Conservation (phyloP, 2,113 vertebrate genomes). For the Chloropsis hardwickii region DNA sequence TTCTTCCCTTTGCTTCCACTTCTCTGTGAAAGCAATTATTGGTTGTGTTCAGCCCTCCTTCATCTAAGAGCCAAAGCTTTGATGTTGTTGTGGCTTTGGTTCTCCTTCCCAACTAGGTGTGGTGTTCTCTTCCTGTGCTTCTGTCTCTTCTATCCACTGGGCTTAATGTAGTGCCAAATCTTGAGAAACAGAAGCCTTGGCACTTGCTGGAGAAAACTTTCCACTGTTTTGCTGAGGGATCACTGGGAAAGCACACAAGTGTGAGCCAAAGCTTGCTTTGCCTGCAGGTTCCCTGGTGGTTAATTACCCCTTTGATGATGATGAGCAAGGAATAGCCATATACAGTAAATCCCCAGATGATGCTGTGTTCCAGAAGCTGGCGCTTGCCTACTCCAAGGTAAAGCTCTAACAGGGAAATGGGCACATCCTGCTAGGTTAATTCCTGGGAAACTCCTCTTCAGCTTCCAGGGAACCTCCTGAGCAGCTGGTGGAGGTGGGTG, state of each 20-base stretch:
- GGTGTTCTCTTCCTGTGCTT: not conserved
- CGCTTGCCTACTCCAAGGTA: slow-evolving; percentile 92
- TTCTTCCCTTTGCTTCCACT: not conserved
- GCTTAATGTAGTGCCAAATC: not conserved
- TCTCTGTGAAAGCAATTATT: not conserved
- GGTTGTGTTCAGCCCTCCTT: not conserved
- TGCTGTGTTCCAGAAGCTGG: slow-evolving; percentile 84
- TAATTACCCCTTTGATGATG: slow-evolving; percentile 95
- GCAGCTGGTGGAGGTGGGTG: not conserved
- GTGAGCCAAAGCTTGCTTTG: not conserved
- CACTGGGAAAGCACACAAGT: not conserved
- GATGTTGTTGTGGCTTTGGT: not conserved
- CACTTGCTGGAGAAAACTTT: not conserved
- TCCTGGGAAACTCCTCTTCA: not conserved
- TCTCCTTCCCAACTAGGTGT: not conserved
- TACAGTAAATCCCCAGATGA: slow-evolving; percentile 93
- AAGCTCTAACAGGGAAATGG: not conserved
- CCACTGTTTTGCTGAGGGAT: not conserved
- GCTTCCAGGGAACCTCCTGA: not conserved
- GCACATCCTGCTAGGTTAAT: not conserved
- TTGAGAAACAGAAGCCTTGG: not conserved
- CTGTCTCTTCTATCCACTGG: not conserved
- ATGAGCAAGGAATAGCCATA: slow-evolving; percentile 71
- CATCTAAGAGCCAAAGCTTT: not conserved
- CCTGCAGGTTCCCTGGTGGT: slow-evolving; percentile 91